Conservation (phyloP, 1,140 invertebrate species). For the Wasmannia auropunctata region DNA sequence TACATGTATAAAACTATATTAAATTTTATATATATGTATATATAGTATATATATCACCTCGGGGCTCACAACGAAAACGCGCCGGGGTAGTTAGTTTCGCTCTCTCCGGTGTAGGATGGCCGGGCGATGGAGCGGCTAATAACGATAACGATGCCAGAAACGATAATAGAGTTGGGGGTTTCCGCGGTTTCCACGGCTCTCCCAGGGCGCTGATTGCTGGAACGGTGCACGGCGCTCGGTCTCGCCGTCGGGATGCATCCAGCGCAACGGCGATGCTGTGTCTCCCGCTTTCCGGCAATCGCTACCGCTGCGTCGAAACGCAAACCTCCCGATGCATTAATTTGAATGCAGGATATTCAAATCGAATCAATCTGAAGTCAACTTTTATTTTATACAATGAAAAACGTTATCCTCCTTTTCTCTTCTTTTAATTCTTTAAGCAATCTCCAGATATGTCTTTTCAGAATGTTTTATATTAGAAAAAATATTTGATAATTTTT, state of each 20-base stretch:
- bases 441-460: neutral
- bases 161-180: constrained; percentile 79
- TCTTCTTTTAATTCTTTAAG: neutral
- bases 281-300: constrained; percentile 16
- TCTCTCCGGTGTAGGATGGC: constrained; percentile 56
- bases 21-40: neutral
- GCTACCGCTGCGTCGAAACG: neutral
- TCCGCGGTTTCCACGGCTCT: constrained; percentile 77
- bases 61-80: neutral
- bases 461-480: neutral
- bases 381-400: constrained; percentile 1
- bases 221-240: constrained; percentile 69
- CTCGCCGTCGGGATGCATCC: constrained; percentile 61
- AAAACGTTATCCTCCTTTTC: neutral
- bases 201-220: constrained; percentile 78
- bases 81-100: constrained; percentile 29
- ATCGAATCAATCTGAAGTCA: constrained; percentile 13
- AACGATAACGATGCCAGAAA: constrained; percentile 79
- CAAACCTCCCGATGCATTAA: constrained; percentile 16
- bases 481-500: neutral
- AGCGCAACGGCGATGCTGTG: constrained; percentile 6
- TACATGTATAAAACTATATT: neutral
- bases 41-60: neutral
- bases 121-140: constrained; percentile 78
- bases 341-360: constrained; percentile 8